phyloP scores from a whole-genome alignment of 2,797 vertebrate species.

The Megaceryle alcyon region DNA sequence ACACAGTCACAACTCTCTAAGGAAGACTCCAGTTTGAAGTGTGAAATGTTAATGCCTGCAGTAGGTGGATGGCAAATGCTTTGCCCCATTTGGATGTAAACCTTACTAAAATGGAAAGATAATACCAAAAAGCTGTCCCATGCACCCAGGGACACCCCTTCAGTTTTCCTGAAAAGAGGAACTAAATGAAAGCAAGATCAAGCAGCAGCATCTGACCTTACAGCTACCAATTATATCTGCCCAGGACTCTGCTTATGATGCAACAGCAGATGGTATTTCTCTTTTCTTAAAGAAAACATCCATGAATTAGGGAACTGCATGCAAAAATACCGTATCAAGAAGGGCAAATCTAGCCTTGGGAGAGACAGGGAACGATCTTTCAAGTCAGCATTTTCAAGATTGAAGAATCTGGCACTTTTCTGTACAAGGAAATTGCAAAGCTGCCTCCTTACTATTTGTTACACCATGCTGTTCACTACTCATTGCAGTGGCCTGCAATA shows the following conservation, averaged over 20 bases:
- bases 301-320: neutral
- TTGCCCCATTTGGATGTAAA: neutral
- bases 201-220: neutral
- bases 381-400: neutral
- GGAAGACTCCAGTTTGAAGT: neutral
- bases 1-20: neutral
- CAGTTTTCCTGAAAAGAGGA: neutral
- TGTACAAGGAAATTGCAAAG: neutral
- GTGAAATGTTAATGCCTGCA: neutral
- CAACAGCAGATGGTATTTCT: neutral
- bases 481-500: neutral
- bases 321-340: neutral
- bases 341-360: neutral
- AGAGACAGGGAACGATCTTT: neutral
- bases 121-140: neutral
- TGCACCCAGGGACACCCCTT: neutral
- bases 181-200: neutral
- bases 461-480: fast-evolving
- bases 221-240: neutral
- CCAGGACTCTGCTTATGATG: neutral
- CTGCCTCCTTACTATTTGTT: neutral
- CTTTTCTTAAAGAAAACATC: neutral
- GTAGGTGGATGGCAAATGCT: neutral
- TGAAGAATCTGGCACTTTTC: neutral
- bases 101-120: neutral